Evolutionary conservation across 2,888 invertebrate genomes (phyloP).

Genomic region (Limnephilus auricula): DNA sequence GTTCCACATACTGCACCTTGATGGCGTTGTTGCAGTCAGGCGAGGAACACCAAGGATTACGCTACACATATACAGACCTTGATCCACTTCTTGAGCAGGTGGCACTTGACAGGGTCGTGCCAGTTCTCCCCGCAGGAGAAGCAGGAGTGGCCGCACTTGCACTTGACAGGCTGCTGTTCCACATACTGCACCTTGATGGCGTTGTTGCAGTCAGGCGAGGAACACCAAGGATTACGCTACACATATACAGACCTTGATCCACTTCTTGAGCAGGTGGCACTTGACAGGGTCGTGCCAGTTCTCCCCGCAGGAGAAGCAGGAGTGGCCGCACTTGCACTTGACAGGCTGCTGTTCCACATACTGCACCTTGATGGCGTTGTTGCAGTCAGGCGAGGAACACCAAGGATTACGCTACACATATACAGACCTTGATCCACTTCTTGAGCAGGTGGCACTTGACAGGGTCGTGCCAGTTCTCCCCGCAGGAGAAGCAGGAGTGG

Average conservation of each 20-base stretch:
- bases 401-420: slow-evolving; percentile 94
- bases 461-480: slow-evolving; percentile 99
- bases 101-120: slow-evolving; percentile 99
- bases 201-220: slow-evolving; percentile 97
- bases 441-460: slow-evolving; percentile 94
- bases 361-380: slow-evolving; percentile 94
- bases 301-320: slow-evolving; percentile 96
- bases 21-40: slow-evolving; percentile 98
- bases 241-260: slow-evolving; percentile 86
- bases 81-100: slow-evolving; percentile 95
- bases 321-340: slow-evolving; percentile 93
- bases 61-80: slow-evolving; percentile 83
- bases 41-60: slow-evolving; percentile 99
- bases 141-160: slow-evolving; percentile 94
- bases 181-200: slow-evolving; percentile 95
- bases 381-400: slow-evolving; percentile 99
- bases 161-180: slow-evolving; percentile 94
- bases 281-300: slow-evolving; percentile 99
- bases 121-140: slow-evolving; percentile 97
- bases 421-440: slow-evolving; percentile 91
- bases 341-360: slow-evolving; percentile 95
- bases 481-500: slow-evolving; percentile 96
- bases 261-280: slow-evolving; percentile 93
- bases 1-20: slow-evolving; percentile 93
- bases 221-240: slow-evolving; percentile 99